Evolutionary conservation across 2,888 invertebrate species (phyloP).

Genomic region (Salpingus planirostris): DNA sequence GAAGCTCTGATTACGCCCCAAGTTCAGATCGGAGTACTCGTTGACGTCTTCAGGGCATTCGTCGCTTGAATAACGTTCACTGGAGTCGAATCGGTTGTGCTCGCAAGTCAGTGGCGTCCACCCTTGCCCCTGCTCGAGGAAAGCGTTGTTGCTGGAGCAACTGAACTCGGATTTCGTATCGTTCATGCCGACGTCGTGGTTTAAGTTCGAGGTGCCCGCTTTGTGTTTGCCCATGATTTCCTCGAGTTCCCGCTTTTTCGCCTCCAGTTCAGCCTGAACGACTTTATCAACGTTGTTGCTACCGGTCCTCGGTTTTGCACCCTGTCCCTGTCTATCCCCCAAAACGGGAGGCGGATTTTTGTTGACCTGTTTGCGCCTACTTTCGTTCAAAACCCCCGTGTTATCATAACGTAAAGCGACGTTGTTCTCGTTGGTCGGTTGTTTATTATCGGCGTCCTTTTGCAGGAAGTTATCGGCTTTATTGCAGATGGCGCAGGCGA

Average conservation of each 20-base stretch:
- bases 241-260: conserved; percentile 57
- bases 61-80: conserved; percentile 33
- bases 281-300: conserved; percentile 49
- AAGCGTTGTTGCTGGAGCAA: conserved; percentile 26
- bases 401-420: conserved; percentile 23
- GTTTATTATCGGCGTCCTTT: conserved; percentile 20
- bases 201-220: conserved; percentile 38
- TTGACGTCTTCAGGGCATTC: conserved; percentile 34
- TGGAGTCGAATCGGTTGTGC: conserved; percentile 26
- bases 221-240: conserved; percentile 57
- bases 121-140: conserved; percentile 21
- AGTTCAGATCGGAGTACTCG: conserved; percentile 30
- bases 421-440: conserved; percentile 11
- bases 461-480: conserved; percentile 35
- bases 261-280: conserved; percentile 50
- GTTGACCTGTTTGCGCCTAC: conserved; percentile 35
- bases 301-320: conserved; percentile 19
- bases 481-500: conserved; percentile 26
- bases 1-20: conserved; percentile 16
- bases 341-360: conserved; percentile 24
- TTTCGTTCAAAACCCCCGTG: conserved; percentile 23
- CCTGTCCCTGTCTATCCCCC: conserved; percentile 19
- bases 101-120: conserved; percentile 28
- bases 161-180: conserved; percentile 38
- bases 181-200: conserved; percentile 40